Percentiles rank a stretch among this genome's conserved stretches.
These are phyloP conservation scores for Boleophthalmus pectinirostris DNA, from an alignment of 2,113 vertebrate genomes.

Conservation along the genomic window DNA sequence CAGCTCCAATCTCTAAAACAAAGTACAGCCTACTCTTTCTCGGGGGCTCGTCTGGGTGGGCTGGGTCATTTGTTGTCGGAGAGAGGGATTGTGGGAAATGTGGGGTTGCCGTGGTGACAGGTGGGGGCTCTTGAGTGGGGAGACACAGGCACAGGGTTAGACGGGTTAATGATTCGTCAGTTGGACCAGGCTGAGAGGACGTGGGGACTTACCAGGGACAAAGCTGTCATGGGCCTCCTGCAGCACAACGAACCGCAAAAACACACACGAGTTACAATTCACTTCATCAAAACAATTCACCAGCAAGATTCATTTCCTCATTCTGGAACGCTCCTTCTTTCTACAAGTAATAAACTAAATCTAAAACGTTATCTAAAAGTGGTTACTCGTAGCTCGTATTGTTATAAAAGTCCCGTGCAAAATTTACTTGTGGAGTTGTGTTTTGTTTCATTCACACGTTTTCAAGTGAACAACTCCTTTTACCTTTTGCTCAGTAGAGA, in stretches of 20 bases:
- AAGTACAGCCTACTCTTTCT: slow-evolving; percentile 74
- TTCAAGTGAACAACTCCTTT: too few relatives aligned
- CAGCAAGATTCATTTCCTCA: neutral
- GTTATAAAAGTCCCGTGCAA: too few relatives aligned
- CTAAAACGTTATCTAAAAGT: too few relatives aligned
- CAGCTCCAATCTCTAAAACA: neutral
- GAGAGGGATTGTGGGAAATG: slow-evolving; percentile 76
- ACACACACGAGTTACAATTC: too few relatives aligned
- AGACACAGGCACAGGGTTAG: slow-evolving; percentile 3
- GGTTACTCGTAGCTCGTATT: too few relatives aligned
- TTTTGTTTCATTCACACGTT: too few relatives aligned
- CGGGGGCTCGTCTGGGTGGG: slow-evolving; percentile 63
- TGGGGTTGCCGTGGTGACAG: slow-evolving; percentile 76
- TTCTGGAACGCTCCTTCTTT: too few relatives aligned
- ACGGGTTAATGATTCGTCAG: neutral
- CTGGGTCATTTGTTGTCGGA: slow-evolving; percentile 57
- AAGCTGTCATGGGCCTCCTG: slow-evolving; percentile 52
- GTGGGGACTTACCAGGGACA: slow-evolving; percentile 37
- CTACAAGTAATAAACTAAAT: too few relatives aligned
- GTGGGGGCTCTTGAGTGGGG: slow-evolving; percentile 69
- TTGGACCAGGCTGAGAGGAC: neutral
- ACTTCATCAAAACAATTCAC: neutral
- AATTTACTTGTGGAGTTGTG: too few relatives aligned
- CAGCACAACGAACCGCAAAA: slow-evolving; percentile 2
- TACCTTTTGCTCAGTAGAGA: too few relatives aligned